Evolutionary conservation across 2,113 vertebrate genomes (phyloP).

Genomic region (Nerophis ophidion): DNA sequence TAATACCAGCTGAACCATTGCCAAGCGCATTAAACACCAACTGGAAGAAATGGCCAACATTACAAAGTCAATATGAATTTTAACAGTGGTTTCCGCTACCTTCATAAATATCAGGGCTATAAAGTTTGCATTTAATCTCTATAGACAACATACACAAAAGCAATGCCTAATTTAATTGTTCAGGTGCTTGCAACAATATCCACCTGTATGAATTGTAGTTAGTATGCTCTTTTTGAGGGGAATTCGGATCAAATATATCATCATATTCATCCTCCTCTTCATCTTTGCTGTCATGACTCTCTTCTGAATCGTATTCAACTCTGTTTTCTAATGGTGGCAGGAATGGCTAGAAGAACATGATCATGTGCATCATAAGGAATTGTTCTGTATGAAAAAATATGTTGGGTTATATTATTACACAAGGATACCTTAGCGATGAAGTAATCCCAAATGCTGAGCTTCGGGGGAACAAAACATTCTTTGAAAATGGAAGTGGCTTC

Average conservation of each 20-base stretch:
- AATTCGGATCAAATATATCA: constrained; percentile 72
- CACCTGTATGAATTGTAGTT: constrained; percentile 97
- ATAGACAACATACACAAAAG: constrained; percentile 10
- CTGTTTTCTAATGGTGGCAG: constrained; percentile 75
- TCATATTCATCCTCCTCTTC: constrained; percentile 74
- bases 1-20: constrained; percentile 94
- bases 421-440: constrained; percentile 89
- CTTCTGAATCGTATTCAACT: constrained; percentile 92
- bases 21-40: constrained; percentile 96
- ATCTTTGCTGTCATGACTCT: constrained; percentile 82
- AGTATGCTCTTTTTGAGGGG: constrained; percentile 82
- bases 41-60: constrained; percentile 58
- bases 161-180: neutral
- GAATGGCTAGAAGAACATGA: constrained; percentile 73
- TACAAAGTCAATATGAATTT: constrained; percentile 10
- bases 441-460: constrained; percentile 98
- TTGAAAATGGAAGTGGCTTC: constrained; percentile 70
- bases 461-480: constrained; percentile 89
- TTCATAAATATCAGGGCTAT: neutral
- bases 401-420: neutral
- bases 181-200: neutral
- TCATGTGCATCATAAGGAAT: neutral
- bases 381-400: neutral
- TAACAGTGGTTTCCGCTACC: neutral
- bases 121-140: neutral